phyloP scores from a whole-genome alignment of 2,113 vertebrate species.

The Orcinus orca region DNA sequence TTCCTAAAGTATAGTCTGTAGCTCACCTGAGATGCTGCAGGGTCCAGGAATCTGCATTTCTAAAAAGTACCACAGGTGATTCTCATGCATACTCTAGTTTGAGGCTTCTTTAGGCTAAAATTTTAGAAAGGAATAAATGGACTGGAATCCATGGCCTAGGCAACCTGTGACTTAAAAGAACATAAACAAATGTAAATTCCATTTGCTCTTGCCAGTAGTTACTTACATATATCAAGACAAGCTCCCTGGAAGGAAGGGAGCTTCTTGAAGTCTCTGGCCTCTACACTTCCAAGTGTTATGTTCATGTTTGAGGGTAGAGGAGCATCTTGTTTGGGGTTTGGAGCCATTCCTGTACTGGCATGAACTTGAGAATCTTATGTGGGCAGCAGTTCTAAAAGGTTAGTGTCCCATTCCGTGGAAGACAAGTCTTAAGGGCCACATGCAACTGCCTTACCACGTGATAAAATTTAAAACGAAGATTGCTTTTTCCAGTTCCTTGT shows the following conservation, averaged over 20 bases:
- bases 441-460: not conserved
- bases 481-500: not conserved
- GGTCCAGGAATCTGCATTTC: not conserved
- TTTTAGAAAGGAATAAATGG: not conserved
- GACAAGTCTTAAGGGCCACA: not conserved
- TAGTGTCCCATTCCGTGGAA: not conserved
- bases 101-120: slow-evolving; percentile 4
- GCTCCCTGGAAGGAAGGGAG: not conserved
- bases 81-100: not conserved
- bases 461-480: not conserved
- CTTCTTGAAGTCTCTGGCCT: not conserved
- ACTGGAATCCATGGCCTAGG: not conserved
- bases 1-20: not conserved
- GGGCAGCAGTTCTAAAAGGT: not conserved
- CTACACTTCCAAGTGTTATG: not conserved
- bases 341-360: not conserved
- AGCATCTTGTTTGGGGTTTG: not conserved
- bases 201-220: not conserved
- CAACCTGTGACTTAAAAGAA: not conserved
- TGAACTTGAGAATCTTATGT: not conserved
- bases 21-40: not conserved
- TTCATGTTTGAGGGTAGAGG: not conserved
- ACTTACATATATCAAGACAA: not conserved
- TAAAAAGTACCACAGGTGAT: not conserved
- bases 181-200: not conserved